These are phyloP conservation scores for Nipponacmea schrenckii DNA, from an alignment of 2,888 invertebrate genomes.

Conservation along the genomic window DNA sequence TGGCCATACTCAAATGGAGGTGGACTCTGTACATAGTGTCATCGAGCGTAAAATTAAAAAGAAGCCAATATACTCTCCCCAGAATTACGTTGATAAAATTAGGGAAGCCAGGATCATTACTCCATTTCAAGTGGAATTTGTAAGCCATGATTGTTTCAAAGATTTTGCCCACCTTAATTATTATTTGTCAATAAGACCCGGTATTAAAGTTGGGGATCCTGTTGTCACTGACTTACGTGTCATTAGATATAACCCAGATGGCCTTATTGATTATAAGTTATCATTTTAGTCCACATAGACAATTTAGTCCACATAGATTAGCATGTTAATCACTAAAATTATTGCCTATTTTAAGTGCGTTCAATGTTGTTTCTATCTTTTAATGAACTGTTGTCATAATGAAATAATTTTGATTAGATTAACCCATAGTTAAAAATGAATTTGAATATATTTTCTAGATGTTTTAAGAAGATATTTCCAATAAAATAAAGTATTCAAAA, in stretches of 20 bases:
- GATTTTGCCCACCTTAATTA: neutral
- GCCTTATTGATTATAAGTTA: too few species aligned
- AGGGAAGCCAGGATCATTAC: slow-evolving; percentile 19
- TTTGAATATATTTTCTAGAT: too few species aligned
- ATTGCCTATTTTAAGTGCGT: too few species aligned
- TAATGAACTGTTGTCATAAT: neutral
- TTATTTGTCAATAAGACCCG: neutral
- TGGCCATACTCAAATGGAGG: slow-evolving; percentile 19
- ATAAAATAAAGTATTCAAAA: neutral
- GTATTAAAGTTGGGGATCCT: too few species aligned
- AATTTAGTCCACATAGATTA: neutral
- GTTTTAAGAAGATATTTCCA: too few species aligned
- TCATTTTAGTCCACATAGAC: neutral
- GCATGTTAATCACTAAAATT: too few species aligned
- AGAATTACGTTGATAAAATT: slow-evolving; percentile 17
- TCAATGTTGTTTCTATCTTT: neutral
- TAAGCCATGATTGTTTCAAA: neutral
- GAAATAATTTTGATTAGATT: neutral
- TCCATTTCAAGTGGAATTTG: neutral
- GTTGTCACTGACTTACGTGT: too few species aligned
- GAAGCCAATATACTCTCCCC: slow-evolving; percentile 8
- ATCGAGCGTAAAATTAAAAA: too few species aligned
- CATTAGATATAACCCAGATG: too few species aligned
- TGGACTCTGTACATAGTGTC: slow-evolving; percentile 11
- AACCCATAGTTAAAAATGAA: too few species aligned